Evolutionary conservation across 2,797 vertebrate species (phyloP).

Genomic region (Molossus alvarezi): DNA sequence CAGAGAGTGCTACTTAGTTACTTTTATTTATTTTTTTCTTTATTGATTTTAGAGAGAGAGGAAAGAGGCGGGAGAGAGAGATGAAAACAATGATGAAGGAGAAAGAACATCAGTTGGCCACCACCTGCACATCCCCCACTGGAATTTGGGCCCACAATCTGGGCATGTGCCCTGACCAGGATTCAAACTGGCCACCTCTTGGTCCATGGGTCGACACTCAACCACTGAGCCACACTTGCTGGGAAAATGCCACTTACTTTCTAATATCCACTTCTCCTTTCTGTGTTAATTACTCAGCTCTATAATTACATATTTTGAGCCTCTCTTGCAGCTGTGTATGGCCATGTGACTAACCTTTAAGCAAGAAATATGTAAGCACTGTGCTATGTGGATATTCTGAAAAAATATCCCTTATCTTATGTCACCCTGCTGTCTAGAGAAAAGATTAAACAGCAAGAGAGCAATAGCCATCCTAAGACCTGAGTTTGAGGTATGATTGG

Average conservation of each 20-base stretch:
- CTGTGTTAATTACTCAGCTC: background rate
- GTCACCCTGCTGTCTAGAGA: background rate
- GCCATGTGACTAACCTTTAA: background rate
- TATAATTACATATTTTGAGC: background rate
- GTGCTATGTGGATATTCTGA: too few relatives aligned
- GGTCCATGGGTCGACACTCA: too few relatives aligned
- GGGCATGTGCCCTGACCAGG: too few relatives aligned
- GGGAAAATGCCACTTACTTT: background rate
- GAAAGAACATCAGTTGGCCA: too few relatives aligned
- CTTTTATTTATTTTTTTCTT: too few relatives aligned
- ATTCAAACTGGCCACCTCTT: too few relatives aligned
- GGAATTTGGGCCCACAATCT: too few relatives aligned
- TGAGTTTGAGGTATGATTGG: background rate
- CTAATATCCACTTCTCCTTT: background rate
- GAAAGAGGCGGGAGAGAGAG: too few relatives aligned
- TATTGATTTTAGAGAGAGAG: too few relatives aligned
- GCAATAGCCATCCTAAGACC: background rate
- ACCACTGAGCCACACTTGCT: too few relatives aligned
- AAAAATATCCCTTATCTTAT: background rate
- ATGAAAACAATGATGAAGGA: too few relatives aligned
- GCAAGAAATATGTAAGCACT: background rate
- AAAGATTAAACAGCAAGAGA: background rate
- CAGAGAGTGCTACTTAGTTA: background rate
- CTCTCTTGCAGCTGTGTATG: background rate
- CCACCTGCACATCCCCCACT: too few relatives aligned